These are phyloP conservation scores for Prunella strophiata DNA, from an alignment of 2,797 vertebrate genomes.

Conservation along the genomic window DNA sequence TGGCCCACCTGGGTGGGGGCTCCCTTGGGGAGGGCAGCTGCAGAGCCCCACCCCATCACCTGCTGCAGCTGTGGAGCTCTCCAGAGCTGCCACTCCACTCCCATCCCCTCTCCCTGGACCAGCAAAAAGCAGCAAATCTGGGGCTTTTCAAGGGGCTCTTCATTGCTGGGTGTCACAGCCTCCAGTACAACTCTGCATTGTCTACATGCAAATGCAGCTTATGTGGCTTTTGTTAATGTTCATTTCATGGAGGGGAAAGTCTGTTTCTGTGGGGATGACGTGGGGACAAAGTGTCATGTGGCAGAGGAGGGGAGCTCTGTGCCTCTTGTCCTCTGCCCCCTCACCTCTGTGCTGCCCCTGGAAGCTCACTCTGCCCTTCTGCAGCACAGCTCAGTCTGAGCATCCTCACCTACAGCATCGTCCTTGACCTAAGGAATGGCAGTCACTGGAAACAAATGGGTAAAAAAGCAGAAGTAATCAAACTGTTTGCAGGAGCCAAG, in stretches of 20 bases:
- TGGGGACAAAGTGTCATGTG: neutral
- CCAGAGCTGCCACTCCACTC: neutral
- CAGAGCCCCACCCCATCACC: neutral
- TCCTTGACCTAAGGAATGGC: slow-evolving; percentile 11
- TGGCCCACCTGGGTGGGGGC: neutral
- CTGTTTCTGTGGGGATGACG: neutral
- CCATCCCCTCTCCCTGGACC: neutral
- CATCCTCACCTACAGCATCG: neutral
- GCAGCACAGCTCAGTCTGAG: neutral
- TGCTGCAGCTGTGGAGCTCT: neutral
- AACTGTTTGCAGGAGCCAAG: neutral
- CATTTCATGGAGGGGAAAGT: neutral
- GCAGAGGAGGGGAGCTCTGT: neutral
- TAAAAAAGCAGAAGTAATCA: slow-evolving; percentile 23
- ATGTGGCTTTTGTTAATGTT: neutral
- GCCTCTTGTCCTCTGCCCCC: neutral
- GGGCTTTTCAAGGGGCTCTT: neutral
- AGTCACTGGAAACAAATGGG: slow-evolving; percentile 45
- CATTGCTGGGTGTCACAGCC: neutral
- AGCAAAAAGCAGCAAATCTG: neutral
- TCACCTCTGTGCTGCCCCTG: neutral
- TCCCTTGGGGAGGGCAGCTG: neutral
- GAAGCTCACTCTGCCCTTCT: neutral
- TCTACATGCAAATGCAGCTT: neutral
- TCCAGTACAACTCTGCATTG: neutral